A percentile compares a stretch with the other conserved stretches of the same genome.
phyloP scores from a whole-genome alignment of 2,888 invertebrate genomes.

The Salticus scenicus region DNA sequence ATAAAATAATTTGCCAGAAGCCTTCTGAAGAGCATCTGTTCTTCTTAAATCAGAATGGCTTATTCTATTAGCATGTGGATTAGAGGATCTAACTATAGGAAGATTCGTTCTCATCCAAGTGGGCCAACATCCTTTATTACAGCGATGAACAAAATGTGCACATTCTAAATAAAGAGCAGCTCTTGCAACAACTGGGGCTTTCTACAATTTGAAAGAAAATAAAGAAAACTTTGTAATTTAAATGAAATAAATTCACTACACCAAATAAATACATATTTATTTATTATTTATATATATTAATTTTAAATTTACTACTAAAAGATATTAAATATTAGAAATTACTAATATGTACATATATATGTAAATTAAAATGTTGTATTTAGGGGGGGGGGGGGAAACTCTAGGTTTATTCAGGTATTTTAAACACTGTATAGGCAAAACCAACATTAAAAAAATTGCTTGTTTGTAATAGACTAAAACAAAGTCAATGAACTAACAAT shows the following conservation, averaged over 20 bases:
- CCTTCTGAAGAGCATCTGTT: conserved; percentile 83
- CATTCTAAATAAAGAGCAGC: conserved; percentile 95
- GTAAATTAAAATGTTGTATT: too few species aligned
- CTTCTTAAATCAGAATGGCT: conserved; percentile 80
- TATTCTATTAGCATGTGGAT: conserved; percentile 78
- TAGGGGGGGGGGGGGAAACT: too few species aligned
- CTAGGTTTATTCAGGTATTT: too few species aligned
- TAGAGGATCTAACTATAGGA: conserved; percentile 84
- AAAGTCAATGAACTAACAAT: too few species aligned
- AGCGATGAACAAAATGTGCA: conserved; percentile 96
- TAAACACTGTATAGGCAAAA: too few species aligned
- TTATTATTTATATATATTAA: not conserved
- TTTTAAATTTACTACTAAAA: too few species aligned
- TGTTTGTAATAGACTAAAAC: too few species aligned
- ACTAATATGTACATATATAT: too few species aligned
- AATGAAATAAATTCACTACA: not conserved
- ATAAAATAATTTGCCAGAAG: conserved; percentile 97
- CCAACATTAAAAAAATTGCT: too few species aligned
- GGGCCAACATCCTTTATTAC: conserved; percentile 99
- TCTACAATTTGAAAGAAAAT: conserved; percentile 79
- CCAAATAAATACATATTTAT: not conserved
- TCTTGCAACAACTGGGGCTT: conserved; percentile 93
- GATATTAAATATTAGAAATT: too few species aligned
- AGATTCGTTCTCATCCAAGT: conserved; percentile 95
- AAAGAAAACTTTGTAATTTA: not conserved